These are phyloP conservation scores for Craseonycteris thonglongyai DNA, from an alignment of 2,113 vertebrate species.

Conservation along the genomic window DNA sequence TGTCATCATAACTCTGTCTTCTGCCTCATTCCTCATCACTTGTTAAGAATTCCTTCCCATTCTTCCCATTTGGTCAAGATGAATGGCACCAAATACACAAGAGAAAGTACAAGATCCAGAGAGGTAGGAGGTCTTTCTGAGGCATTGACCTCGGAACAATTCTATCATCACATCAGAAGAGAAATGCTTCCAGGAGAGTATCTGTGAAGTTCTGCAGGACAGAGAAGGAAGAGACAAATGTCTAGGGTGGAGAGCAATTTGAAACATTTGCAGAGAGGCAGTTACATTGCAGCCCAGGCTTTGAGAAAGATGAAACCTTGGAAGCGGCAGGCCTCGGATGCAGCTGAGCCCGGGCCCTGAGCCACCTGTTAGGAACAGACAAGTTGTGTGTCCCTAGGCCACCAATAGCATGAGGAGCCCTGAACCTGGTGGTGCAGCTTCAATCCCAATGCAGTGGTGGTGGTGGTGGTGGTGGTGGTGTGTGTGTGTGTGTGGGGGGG, in stretches of 20 bases:
- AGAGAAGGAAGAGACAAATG: background rate
- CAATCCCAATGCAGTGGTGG: no score
- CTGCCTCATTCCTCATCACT: background rate
- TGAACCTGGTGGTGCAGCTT: background rate
- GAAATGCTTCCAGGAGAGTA: background rate
- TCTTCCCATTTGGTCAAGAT: background rate
- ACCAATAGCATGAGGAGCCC: accelerated
- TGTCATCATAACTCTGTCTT: background rate
- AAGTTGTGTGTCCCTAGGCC: background rate
- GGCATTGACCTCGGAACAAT: background rate
- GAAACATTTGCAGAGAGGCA: background rate
- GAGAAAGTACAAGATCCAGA: background rate
- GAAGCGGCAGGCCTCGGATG: background rate
- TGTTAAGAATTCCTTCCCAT: background rate
- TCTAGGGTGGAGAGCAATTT: background rate
- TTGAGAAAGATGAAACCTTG: background rate
- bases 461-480: no score
- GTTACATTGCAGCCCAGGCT: background rate
- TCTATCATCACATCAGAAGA: accelerated
- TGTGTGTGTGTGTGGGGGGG: no score
- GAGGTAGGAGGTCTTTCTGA: background rate
- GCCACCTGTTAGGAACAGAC: accelerated
- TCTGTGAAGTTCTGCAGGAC: background rate
- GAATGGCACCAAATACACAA: background rate
- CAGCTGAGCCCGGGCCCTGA: background rate